Conservation (phyloP, 2,113 vertebrate genomes). For the rabbit (Oryctolagus cuniculus) region mOryCun1.1 NC_091450.1:38652501-38653000, state of each 20-base stretch:
- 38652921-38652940: too few relatives aligned
- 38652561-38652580: not conserved
- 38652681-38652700: not conserved
- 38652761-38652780: not conserved
- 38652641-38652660: not conserved
- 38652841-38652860: too few relatives aligned
- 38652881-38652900: too few relatives aligned
- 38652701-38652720: not conserved
- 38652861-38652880: too few relatives aligned
- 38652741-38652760: not conserved
- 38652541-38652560: not conserved
- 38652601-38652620: not conserved
- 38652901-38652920: too few relatives aligned
- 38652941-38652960: too few relatives aligned
- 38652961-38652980: too few relatives aligned
- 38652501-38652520: too few relatives aligned
- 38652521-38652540: not conserved
- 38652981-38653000: too few relatives aligned
- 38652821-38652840: not conserved
- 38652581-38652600: not conserved
- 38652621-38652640: not conserved
- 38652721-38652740: not conserved
- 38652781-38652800: not conserved
- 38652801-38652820: constrained; percentile 24
- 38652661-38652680: not conserved